Conservation (phyloP, 2,113 vertebrate species). For the Oryzias melastigma region DNA sequence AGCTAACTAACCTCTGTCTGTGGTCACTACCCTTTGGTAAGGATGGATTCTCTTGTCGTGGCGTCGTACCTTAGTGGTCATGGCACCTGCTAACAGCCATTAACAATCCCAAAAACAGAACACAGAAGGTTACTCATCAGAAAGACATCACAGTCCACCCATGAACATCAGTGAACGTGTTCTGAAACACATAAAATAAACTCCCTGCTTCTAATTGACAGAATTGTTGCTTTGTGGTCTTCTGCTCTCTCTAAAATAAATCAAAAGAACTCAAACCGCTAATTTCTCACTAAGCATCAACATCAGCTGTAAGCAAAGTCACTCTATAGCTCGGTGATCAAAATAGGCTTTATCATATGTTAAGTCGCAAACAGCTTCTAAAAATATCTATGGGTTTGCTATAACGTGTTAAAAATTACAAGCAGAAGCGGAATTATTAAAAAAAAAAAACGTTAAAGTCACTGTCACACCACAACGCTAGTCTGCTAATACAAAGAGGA, state of each 20-base stretch:
- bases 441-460: conserved; percentile 66
- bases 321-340: conserved; percentile 68
- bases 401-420: conserved; percentile 68
- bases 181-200: conserved; percentile 28
- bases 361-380: conserved; percentile 64
- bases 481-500: conserved; percentile 69
- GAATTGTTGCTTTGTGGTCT: conserved; percentile 63
- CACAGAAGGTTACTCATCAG: conserved; percentile 88
- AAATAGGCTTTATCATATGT: conserved; percentile 61
- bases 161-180: conserved; percentile 64
- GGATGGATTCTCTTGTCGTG: conserved; percentile 99
- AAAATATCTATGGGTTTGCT: conserved; percentile 63
- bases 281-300: conserved; percentile 58
- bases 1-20: conserved; percentile 99
- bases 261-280: conserved; percentile 54
- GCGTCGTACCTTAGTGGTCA: conserved; percentile 99
- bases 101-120: conserved; percentile 93
- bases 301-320: conserved; percentile 61
- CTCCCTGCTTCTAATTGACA: conserved; percentile 42
- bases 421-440: conserved; percentile 68
- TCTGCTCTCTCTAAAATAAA: conserved; percentile 52
- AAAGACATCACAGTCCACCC: conserved; percentile 78
- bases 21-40: conserved; percentile 99
- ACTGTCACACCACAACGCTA: conserved; percentile 73
- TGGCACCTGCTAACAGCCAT: conserved; percentile 99